Evolutionary conservation across 2,797 vertebrate genomes (phyloP), one percentile per base, ranked within the genome.

Genomic region (Pempheris klunzingeri): DNA sequence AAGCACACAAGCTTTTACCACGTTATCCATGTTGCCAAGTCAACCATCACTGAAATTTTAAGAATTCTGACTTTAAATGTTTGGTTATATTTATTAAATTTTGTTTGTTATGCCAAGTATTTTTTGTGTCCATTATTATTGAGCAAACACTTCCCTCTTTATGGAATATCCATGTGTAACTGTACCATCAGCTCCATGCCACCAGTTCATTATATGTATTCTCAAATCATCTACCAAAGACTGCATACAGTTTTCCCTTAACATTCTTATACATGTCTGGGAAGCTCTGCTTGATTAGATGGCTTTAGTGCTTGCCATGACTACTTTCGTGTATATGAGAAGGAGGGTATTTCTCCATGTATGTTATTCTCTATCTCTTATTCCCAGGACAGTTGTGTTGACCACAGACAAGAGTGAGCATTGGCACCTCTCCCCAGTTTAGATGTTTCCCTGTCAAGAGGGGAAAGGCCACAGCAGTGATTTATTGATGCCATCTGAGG

Each of bases 401-500:
- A 77, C 79, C 64, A 81, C 30, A 60, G 61, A 81, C 58, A 84
- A 60, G 73, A 81, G 69, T 57, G 30, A 71, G 78, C 53, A 57
- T 84, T 81, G 74, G 87, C 87, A 8, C 78, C 87, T 93, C 88
- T 94, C 87, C 82, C 60, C 78, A 80, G 86, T 92, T 91, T 87
- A 86, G 90, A 85, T 88, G 88, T 89, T 90, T 88, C 90, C 83
- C 89, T 92, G 77, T 93, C 83, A 70, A 75, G 85, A 81, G 93
- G 91, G 92, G 88, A 93, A 86, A 90, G 90, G 88, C 86, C 90
- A 88, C 70, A 80, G 81, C 76, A 20, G 43, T 95, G 94, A 94
- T 96, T 95, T 94, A 92, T 92, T 86, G 86, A 83, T 72, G 82
- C 74, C 92, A 86, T 92, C 85, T 91, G 81, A 84, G 85, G 84